phyloP scores from a whole-genome alignment of 2,888 invertebrate genomes.

The Dasypogon diadema region DNA sequence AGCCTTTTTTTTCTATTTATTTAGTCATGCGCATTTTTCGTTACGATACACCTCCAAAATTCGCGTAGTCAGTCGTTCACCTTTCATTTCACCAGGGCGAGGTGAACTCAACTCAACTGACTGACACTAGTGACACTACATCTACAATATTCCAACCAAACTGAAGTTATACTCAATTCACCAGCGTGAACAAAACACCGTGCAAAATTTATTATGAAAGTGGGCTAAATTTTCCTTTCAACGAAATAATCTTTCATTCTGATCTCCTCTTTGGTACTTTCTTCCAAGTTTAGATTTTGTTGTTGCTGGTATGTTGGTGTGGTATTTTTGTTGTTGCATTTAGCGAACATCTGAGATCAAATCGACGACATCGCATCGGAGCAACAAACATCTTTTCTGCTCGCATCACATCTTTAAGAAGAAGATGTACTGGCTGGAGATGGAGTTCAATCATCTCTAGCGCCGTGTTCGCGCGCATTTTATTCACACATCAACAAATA shows the following conservation, averaged over 20 bases:
- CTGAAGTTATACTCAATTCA: background rate
- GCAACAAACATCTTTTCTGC: background rate
- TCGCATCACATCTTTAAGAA: background rate
- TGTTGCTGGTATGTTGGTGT: background rate
- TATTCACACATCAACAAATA: background rate
- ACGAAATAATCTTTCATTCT: slow-evolving; percentile 25
- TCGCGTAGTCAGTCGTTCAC: too few relatives aligned
- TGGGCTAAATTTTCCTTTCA: slow-evolving; percentile 42
- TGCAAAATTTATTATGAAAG: slow-evolving; percentile 36
- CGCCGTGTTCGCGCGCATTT: background rate
- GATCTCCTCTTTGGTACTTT: slow-evolving; percentile 41
- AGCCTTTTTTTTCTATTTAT: too few relatives aligned
- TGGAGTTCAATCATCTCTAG: background rate
- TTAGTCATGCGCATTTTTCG: too few relatives aligned
- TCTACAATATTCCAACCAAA: background rate
- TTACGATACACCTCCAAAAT: too few relatives aligned
- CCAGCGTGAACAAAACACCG: background rate
- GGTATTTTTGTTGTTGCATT: slow-evolving; percentile 28
- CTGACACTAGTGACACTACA: too few relatives aligned
- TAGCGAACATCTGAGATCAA: background rate
- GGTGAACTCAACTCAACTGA: too few relatives aligned
- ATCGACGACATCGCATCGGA: background rate
- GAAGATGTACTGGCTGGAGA: too few relatives aligned
- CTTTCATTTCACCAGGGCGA: too few relatives aligned
- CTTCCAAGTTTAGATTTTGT: slow-evolving; percentile 23